Evolutionary conservation across 2,888 invertebrate species (phyloP).

Genomic region (Anthrax anthrax): DNA sequence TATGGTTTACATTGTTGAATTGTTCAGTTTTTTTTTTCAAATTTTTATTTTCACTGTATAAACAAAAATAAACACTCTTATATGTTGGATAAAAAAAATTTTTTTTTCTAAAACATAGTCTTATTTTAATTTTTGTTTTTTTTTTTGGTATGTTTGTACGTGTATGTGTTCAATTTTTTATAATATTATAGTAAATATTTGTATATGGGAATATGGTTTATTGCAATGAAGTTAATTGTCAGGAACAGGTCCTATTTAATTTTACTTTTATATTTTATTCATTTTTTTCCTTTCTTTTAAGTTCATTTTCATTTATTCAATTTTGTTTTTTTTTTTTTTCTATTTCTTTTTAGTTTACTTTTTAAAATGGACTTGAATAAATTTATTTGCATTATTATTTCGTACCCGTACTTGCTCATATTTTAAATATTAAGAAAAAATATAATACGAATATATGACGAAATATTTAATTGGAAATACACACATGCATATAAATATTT

Average conservation of each 20-base stretch:
- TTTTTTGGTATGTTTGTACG: neutral
- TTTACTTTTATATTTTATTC: no score
- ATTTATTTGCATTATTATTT: neutral
- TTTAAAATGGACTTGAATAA: neutral
- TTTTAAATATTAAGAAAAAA: no score
- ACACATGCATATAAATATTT: no score
- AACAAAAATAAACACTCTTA: no score
- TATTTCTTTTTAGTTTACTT: neutral
- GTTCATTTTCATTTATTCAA: no score
- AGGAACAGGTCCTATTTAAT: neutral
- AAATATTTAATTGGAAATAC: no score
- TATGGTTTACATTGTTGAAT: conserved; percentile 7
- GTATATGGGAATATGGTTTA: conserved; percentile 1
- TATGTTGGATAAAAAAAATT: no score
- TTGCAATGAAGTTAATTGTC: conserved; percentile 6
- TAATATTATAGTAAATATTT: no score
- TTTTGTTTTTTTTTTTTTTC: neutral
- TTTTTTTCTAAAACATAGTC: no score
- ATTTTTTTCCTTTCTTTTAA: neutral
- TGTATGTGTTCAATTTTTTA: no score
- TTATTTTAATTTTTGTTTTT: neutral
- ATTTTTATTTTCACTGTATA: neutral
- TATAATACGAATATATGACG: no score
- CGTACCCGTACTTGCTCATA: no score
- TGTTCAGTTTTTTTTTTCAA: neutral